Percentiles rank a stretch among this genome's conserved stretches.
Conservation (phyloP, 2,797 vertebrate species). For the Phataginus tricuspis region DNA sequence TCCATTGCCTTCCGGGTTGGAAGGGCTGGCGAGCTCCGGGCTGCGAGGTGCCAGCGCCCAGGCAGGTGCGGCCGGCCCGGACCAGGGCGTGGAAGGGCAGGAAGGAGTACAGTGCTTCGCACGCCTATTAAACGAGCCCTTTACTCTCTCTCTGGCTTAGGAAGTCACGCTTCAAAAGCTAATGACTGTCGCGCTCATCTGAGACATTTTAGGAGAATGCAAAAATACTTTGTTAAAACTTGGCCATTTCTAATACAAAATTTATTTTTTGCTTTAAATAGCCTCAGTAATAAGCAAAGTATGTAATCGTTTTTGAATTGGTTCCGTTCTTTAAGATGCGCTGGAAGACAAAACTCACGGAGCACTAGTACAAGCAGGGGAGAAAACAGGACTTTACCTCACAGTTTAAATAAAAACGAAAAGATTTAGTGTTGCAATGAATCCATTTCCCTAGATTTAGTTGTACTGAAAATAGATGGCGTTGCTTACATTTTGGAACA, state of each 20-base stretch:
- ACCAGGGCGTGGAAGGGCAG: not conserved
- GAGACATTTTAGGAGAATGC: constrained; percentile 48
- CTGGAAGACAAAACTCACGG: not conserved
- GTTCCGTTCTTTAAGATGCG: not conserved
- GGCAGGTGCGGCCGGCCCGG: too few relatives aligned
- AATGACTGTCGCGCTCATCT: not conserved
- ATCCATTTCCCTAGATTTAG: not conserved
- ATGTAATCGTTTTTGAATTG: not conserved
- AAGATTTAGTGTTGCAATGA: not conserved
- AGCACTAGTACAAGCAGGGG: not conserved
- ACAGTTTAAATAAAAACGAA: not conserved
- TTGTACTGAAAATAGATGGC: not conserved
- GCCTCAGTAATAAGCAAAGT: not conserved
- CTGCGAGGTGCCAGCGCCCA: too few relatives aligned
- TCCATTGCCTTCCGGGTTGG: too few relatives aligned
- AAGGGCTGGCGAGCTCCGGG: too few relatives aligned
- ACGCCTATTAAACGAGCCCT: not conserved
- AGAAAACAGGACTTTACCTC: not conserved
- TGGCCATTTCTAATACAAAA: constrained; percentile 41
- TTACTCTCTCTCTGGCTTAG: constrained; percentile 60
- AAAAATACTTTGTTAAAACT: constrained; percentile 44
- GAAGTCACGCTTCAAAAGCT: constrained; percentile 46
- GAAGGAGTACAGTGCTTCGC: constrained; percentile 22
- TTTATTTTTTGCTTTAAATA: not conserved
- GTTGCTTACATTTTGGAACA: not conserved